These are phyloP conservation scores for Hylaea fasciaria DNA, from an alignment of 2,888 invertebrate genomes.

Conservation along the genomic window DNA sequence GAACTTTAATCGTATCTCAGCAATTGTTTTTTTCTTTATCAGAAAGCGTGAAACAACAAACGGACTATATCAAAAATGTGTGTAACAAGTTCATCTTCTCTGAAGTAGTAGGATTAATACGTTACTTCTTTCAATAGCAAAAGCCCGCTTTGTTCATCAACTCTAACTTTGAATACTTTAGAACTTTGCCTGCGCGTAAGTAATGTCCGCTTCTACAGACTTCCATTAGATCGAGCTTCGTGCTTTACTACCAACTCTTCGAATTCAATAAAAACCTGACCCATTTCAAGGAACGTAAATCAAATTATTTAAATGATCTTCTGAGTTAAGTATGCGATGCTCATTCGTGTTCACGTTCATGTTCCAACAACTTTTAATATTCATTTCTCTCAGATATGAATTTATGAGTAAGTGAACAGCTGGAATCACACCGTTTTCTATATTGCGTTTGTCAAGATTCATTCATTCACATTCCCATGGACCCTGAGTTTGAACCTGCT, in stretches of 20 bases:
- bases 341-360: too few species aligned
- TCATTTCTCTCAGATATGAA: too few species aligned
- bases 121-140: neutral
- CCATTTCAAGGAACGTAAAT: conserved; percentile 20
- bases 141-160: neutral
- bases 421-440: too few species aligned
- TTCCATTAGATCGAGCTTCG: conserved; percentile 3
- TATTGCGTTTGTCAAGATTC: too few species aligned
- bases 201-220: neutral
- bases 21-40: too few species aligned
- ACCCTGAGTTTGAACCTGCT: too few species aligned
- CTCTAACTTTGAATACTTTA: neutral
- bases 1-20: neutral
- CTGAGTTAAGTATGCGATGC: conserved; percentile 28
- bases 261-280: conserved; percentile 27
- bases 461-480: too few species aligned
- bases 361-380: conserved; percentile 12
- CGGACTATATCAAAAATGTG: too few species aligned
- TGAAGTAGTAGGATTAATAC: too few species aligned
- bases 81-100: too few species aligned
- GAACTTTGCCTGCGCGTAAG: neutral
- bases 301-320: conserved; percentile 26
- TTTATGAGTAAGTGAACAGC: too few species aligned
- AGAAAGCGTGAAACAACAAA: too few species aligned
- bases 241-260: conserved; percentile 6